Base-by-base conservation (phyloP, 2,888 invertebrate species). In the Hedychridium roseum region DNA sequence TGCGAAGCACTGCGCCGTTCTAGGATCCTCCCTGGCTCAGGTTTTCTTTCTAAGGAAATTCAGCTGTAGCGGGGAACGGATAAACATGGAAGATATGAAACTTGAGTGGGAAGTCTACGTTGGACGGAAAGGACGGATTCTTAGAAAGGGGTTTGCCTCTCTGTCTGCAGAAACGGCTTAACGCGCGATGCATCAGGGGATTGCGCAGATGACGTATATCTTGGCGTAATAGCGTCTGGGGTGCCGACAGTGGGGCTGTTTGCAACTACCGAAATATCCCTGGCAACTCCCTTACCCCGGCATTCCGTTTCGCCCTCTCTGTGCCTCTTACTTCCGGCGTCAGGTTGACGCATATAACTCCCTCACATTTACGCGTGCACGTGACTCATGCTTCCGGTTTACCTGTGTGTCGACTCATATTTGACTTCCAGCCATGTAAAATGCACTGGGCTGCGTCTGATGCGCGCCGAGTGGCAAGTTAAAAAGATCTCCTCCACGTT, bases 141-240 rank as follows among this genome's bases (percentile, higher is more conserved):
- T 30, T 31, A 46, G 51, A 46, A 43, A 60, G 66, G 55, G 64
- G 68, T 65, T 68, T 60, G 62, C 51, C 59, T 58, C 43, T n/a
- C n/a, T n/a, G n/a, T n/a, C n/a, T n/a, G 50, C 35, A 60, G 59
- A 57, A 60, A 67, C 61, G 57, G 54, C 50, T 62, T 66, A 71
- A 67, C 65, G 65, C 50, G 70, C 69, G 64, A 74, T 76, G 62
- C 66, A 75, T 76, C 74, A 72, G 64, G 55, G 66, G 65, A 71
- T 72, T 68, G 71, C 71, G 68, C 68, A 62, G 61, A 59, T 58
- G 60, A 65, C 66, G 66, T 69, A 64, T 67, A 71, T 70, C 68
- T 66, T 51, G 59, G 52, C 60, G 67, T 64, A 67, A 66, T 67
- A 63, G 63, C 50, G 37, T 56, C 53, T 43, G 54, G 49, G 52